Percentiles rank a stretch among this genome's conserved stretches.
Evolutionary conservation across 1,140 invertebrate genomes (phyloP).

Genomic region (Melipona quadrifasciata): DNA sequence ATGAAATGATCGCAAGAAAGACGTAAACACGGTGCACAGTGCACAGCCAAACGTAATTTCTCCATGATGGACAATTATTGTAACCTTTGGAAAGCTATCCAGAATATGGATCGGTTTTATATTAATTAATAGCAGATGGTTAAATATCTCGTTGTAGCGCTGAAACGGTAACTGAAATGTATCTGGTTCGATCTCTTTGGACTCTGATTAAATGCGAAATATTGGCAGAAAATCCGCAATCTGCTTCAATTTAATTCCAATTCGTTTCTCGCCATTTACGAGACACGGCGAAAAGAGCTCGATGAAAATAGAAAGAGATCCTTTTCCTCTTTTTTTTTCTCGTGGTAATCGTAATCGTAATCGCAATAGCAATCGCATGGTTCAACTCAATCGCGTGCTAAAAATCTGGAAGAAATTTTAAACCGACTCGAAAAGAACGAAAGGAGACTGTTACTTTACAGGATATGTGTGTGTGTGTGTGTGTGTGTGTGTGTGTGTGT

Average conservation of each 20-base stretch:
- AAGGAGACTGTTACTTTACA: neutral
- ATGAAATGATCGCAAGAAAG: neutral
- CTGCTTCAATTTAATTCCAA: slow-evolving; percentile 18
- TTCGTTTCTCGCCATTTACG: neutral
- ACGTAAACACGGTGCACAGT: neutral
- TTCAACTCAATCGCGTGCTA: neutral
- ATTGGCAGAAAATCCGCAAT: neutral
- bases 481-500: too few relatives aligned
- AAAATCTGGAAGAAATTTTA: slow-evolving; percentile 14
- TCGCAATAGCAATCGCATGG: neutral
- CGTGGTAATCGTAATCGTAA: neutral
- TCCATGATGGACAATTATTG: neutral
- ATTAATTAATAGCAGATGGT: slow-evolving; percentile 33
- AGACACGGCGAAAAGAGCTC: neutral
- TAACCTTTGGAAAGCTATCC: neutral
- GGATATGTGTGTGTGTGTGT: too few relatives aligned
- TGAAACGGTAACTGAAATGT: neutral
- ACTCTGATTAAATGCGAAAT: slow-evolving; percentile 23
- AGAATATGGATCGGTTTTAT: too few relatives aligned
- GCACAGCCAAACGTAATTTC: neutral
- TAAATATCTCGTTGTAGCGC: neutral
- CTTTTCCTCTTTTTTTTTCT: neutral
- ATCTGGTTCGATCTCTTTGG: neutral
- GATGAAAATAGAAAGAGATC: neutral
- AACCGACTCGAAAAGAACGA: neutral